phyloP scores from a whole-genome alignment of 1,140 invertebrate species.

The Penaeus chinensis region DNA sequence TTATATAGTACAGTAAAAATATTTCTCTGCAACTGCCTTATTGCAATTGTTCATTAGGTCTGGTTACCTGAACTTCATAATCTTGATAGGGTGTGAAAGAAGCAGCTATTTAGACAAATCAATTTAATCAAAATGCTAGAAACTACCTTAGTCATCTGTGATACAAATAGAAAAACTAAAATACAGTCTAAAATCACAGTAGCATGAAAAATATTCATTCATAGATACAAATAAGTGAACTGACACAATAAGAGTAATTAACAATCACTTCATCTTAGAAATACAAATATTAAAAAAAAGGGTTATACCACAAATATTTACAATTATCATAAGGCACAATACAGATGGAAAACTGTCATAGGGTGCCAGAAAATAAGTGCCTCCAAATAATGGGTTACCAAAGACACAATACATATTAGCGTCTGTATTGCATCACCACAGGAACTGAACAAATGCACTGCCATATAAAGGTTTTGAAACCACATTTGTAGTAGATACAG shows the following conservation, averaged over 20 bases:
- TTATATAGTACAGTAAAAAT: no score
- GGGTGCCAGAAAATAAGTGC: no score
- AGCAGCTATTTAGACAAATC: background rate
- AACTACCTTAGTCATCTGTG: constrained; percentile 22
- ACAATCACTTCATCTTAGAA: constrained; percentile 30
- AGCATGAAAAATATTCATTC: constrained; percentile 31
- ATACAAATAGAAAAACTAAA: constrained; percentile 30
- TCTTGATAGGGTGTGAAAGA: constrained; percentile 10
- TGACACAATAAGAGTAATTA: constrained; percentile 6
- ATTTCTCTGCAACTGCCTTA: background rate
- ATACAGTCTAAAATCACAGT: constrained; percentile 47
- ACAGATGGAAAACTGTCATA: background rate
- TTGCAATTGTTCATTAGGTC: no score
- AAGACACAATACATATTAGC: no score
- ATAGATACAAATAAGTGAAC: background rate
- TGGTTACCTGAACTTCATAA: no score
- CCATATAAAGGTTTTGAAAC: no score
- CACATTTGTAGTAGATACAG: no score
- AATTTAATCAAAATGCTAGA: constrained; percentile 21
- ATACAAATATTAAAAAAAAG: constrained; percentile 32
- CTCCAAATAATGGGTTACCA: no score
- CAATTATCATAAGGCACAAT: constrained; percentile 4
- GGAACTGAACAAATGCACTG: no score
- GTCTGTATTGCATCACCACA: no score
- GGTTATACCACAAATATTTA: constrained; percentile 26